Base-by-base conservation (phyloP, 2,113 vertebrate species). In the Cisticola juncidis region DNA sequence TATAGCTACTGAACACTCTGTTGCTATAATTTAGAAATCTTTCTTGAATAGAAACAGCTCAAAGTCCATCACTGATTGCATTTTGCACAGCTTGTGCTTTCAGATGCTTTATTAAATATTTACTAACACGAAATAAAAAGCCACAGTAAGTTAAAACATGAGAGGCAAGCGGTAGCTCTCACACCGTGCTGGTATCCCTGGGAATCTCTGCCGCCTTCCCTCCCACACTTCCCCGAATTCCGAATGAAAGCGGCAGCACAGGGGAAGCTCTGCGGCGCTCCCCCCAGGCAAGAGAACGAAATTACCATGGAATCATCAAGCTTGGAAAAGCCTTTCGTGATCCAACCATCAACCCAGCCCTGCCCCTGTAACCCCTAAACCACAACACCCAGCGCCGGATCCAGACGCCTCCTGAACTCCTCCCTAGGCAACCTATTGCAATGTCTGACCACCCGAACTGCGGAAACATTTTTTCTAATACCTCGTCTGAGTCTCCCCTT, bases 391-490 rank as follows among this genome's bases (percentile, higher is more conserved):
- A 72, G 31, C 6, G 18, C 11, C 44, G 35, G 12, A 16, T 2
- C 44, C 33, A 4, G 15, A 8, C 10, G 2, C 42, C 14, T n/a
- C 38, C 8, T 9, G 3, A n/a, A 17, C 28, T 6, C 13, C 51
- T 9, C 33, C 60, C 38, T 4, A 53, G 28, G 28, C 19, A 29
- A 3, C 11, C 38, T 5, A 1, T 45, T 17, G 14, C 16, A 38
- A 14, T 9, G 19, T 9, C 38, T 25, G 28, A 24, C 20, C 38
- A 22, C 13, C 6, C 1, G 6, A 45, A 60, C 6, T 9, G 38
- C 2, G 6, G 23, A 3, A 0, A 0, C 2, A 13, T 19, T 45
- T 54, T 35, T 21, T 1, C 11, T 21, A 29, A 2, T 10, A 22
- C 2, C 11, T 10, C 10, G n/a, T 19, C 9, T 15, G 47, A 35